These are phyloP conservation scores for Heterohyrax brucei DNA, from an alignment of 2,797 vertebrate species.

Conservation along the genomic window DNA sequence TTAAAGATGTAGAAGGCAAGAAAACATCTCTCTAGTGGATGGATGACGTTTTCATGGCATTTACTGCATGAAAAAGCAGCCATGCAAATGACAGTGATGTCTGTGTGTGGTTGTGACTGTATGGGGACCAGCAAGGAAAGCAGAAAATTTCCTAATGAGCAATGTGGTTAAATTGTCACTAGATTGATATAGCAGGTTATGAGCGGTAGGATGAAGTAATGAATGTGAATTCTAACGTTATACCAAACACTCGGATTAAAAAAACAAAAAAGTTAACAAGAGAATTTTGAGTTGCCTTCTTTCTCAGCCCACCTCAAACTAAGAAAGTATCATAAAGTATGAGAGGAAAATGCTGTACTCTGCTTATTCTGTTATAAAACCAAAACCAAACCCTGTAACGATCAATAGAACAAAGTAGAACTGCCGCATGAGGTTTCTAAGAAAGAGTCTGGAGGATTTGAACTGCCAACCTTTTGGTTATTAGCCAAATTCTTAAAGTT, in stretches of 20 bases:
- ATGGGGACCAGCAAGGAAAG: neutral
- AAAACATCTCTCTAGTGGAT: constrained; percentile 72
- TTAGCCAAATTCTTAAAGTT: too few relatives aligned
- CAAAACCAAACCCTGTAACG: too few relatives aligned
- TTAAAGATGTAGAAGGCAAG: constrained; percentile 75
- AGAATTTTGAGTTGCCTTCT: neutral
- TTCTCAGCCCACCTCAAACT: neutral
- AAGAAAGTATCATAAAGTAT: neutral
- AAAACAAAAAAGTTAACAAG: neutral
- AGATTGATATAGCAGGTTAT: neutral
- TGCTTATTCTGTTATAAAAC: neutral
- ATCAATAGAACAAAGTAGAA: too few relatives aligned
- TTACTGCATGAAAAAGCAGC: constrained; percentile 73
- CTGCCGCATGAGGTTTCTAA: too few relatives aligned
- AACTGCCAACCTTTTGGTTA: too few relatives aligned
- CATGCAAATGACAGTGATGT: neutral
- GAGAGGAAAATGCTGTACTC: neutral
- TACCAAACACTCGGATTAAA: neutral
- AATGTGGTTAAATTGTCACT: constrained; percentile 40
- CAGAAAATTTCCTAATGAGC: neutral
- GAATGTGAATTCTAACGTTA: constrained; percentile 7
- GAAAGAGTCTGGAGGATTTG: too few relatives aligned
- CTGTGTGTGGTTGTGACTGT: neutral
- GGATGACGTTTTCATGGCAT: constrained; percentile 77
- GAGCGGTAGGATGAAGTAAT: neutral